A percentile compares a stretch with the other conserved stretches of the same genome.
Evolutionary conservation across 2,113 vertebrate species (phyloP).

Genomic region (Centropus bengalensis): DNA sequence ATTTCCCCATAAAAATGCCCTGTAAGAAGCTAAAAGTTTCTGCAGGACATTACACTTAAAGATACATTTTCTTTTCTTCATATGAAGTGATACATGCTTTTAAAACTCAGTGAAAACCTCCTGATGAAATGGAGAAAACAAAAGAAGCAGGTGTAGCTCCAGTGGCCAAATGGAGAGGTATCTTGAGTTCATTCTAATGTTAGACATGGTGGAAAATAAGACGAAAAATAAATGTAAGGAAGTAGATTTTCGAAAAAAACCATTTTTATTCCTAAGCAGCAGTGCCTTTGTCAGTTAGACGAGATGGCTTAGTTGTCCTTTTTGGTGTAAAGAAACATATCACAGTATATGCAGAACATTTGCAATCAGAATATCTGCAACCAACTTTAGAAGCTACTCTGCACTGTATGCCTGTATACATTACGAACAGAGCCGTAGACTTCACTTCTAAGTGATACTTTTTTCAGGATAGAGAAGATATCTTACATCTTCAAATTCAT

Average conservation of each 20-base stretch:
- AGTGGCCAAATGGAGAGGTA: neutral
- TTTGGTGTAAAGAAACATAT: neutral
- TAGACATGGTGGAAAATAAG: neutral
- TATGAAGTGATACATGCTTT: neutral
- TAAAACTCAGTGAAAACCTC: neutral
- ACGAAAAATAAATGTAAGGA: neutral
- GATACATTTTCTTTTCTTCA: neutral
- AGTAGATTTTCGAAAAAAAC: neutral
- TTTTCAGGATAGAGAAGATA: neutral
- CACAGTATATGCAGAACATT: neutral
- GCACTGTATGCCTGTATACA: neutral
- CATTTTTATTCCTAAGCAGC: neutral
- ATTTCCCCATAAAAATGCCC: neutral
- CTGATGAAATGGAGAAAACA: neutral
- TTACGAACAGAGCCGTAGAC: neutral
- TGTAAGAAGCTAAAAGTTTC: neutral
- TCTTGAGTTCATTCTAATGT: neutral
- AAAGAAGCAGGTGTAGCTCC: neutral
- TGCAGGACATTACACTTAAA: neutral
- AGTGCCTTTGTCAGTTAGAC: neutral
- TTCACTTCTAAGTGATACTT: neutral
- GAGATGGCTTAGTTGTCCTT: neutral
- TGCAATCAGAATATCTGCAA: neutral
- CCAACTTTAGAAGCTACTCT: neutral
- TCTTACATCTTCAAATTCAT: constrained; percentile 83